Base-by-base conservation (phyloP, 2,888 invertebrate species). In the Archaeoteleia sp. region DNA sequence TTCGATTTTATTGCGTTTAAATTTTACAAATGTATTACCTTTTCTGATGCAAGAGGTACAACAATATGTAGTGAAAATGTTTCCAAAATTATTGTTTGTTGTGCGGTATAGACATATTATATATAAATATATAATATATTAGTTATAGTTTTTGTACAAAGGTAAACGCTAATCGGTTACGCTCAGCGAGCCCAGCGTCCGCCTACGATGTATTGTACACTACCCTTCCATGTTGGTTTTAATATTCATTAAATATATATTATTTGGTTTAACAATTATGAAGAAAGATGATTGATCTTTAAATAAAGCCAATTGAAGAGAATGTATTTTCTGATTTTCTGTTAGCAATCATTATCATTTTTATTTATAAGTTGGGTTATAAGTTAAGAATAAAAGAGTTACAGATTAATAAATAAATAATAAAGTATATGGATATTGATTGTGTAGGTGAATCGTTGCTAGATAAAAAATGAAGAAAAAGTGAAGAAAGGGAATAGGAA, bases 131-230 rank as follows among this genome's bases (percentile, higher is more conserved):
- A 73, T 70, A 75, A 77, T 70, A 77, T 77, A 74, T 78, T 82
- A 82, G 77, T 78, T 78, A 79, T 82, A 81, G 78, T 78, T 82
- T 83, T 83, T 83, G 81, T 83, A 82, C 81, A 82, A 82, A 82
- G 76, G 74, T 79, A 77, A 73, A 77, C 75, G 75, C 74, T 72
- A 67, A 74, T 66, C 57, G 68, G 71, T 72, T 75, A 74, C 75
- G 77, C 71, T 72, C 70, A 76, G 74, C 74, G 74, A 75, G 74
- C 67, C 60, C 54, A 76, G 75, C 76, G 76, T 71, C 77, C 77
- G 78, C 78, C 76, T 78, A 77, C 74, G 72, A 62, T 78, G 74
- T 76, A 78, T 76, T 77, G 74, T 79, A 76, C 71, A 72, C 74
- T 70, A 69, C 66, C 71, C 74, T 74, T 78, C 71, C 73, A 74